These are phyloP conservation scores for Natrix natrix DNA, from an alignment of 2,797 vertebrate species.

Conservation along the genomic window DNA sequence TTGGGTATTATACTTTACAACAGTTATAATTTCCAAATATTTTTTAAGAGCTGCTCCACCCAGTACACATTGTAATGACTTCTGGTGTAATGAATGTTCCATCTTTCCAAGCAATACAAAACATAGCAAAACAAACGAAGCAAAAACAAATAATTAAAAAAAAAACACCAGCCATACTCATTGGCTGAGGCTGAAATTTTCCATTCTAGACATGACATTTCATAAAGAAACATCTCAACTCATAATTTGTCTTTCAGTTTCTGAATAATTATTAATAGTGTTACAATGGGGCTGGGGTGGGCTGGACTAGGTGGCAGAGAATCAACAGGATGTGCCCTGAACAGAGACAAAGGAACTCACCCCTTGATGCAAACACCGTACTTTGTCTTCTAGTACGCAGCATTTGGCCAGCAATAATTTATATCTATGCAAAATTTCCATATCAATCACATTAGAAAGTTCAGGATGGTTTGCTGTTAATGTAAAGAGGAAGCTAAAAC, in stretches of 20 bases:
- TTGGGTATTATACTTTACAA: not conserved
- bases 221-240: not conserved
- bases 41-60: not conserved
- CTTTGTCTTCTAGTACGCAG: constrained; percentile 48
- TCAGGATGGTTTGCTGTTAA: constrained; percentile 62
- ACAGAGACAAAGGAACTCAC: constrained; percentile 43
- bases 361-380: constrained; percentile 51
- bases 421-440: constrained; percentile 52
- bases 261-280: not conserved
- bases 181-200: not conserved
- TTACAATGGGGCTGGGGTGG: not conserved
- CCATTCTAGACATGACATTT: not conserved
- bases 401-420: constrained; percentile 61
- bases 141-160: not conserved
- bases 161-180: not conserved
- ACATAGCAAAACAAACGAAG: not conserved
- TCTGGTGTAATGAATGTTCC: not conserved
- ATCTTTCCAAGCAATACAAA: not conserved
- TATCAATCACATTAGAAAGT: constrained; percentile 49
- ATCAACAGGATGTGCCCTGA: not conserved
- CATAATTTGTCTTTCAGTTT: not conserved
- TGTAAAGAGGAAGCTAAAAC: constrained; percentile 63
- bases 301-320: not conserved
- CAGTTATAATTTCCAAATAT: not conserved
- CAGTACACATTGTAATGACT: not conserved